These are phyloP conservation scores for Brachyalestes nurse DNA, from an alignment of 2,797 vertebrate species.

Conservation along the genomic window DNA sequence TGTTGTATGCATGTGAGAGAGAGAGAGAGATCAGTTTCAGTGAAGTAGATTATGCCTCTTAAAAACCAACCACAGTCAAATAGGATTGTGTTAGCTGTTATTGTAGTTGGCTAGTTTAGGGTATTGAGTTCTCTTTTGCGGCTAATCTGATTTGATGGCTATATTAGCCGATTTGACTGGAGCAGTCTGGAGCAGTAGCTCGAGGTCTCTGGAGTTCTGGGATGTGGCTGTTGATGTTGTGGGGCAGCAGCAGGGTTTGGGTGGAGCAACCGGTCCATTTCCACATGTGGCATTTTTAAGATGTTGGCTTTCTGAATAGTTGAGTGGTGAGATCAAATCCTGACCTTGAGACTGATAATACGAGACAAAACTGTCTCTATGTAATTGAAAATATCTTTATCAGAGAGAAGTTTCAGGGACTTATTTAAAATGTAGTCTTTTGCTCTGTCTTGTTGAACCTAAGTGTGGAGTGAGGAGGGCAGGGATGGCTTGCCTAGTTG, in stretches of 20 bases:
- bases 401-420: neutral
- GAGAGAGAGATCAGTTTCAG: neutral
- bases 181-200: neutral
- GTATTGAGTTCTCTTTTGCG: neutral
- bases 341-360: neutral
- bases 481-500: conserved; percentile 3
- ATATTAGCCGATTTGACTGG: neutral
- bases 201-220: neutral
- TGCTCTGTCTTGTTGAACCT: neutral
- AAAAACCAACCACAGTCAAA: conserved; percentile 32
- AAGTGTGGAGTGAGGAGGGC: neutral
- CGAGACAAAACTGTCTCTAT: neutral
- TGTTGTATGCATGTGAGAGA: no score
- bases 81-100: neutral
- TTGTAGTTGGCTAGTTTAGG: neutral
- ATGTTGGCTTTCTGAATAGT: conserved; percentile 16
- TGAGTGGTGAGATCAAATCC: conserved; percentile 18
- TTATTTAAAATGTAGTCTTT: conserved; percentile 3
- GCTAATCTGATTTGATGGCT: neutral
- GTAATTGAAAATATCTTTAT: neutral
- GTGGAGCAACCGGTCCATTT: conserved; percentile 8
- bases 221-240: conserved; percentile 25
- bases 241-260: conserved; percentile 20
- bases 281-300: conserved; percentile 19
- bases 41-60: neutral